Evolutionary conservation across 1,140 invertebrate genomes (phyloP), one percentile per base, ranked within the genome.

Genomic region (Drosophila gunungcola): DNA sequence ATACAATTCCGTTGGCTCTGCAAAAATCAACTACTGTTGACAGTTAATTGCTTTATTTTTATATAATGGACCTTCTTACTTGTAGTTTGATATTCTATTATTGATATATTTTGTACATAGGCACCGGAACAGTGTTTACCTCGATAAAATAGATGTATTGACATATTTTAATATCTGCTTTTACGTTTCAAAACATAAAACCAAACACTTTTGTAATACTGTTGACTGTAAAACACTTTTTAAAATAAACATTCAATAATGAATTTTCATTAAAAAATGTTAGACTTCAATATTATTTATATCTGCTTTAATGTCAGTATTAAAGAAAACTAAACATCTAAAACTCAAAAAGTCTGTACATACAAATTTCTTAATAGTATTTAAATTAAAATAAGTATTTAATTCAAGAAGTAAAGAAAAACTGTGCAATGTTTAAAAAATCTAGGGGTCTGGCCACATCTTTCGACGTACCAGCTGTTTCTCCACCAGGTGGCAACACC

Each of bases 31-130:
- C 46, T 25, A 13, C 9, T 57, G 16, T 56, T 67, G 10, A 62
- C n/a, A 45, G 64, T 69, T 55, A 56, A 34, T 39, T 55, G 27
- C 38, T 54, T 36, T 34, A 38, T 75, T 57, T 58, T 63, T 64
- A 73, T 64, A 68, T 65, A 78, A 63, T 43, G 7, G 5, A 80
- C 68, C 69, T 43, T 63, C 41, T 52, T 16, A 73, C 63, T 79
- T 72, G 68, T 78, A 62, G 58, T 49, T 68, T 63, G 39, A 72
- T 49, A 61, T 69, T 36, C 32, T 45, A 49, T 29, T 11, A 32
- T 53, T 29, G 13, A 32, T 53, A 53, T 41, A 38, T 54, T 46
- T 11, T 72, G 49, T 72, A 73, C 11, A 72, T 54, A 73, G 65
- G 34, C 21, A 48, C 42, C 16, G 41, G 6, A 16, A 49, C 27